Percentiles rank a stretch among this genome's conserved stretches.
Conservation (phyloP, 2,888 invertebrate species). For the Erebia palarica region DNA sequence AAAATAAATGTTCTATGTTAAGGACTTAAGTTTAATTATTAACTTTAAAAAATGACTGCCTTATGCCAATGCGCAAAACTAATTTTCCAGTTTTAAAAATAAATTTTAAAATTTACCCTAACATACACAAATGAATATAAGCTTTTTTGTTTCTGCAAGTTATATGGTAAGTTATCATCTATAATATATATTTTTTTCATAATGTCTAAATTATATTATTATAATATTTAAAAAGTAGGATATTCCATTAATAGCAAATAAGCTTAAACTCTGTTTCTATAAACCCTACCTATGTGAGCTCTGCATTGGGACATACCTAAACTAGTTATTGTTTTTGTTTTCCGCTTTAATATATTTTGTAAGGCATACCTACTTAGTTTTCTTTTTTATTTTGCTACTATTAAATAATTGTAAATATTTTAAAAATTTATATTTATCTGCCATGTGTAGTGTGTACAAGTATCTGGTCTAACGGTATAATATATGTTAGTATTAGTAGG, state of each 20-base stretch:
- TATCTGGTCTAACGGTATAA: too few relatives aligned
- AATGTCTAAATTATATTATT: too few relatives aligned
- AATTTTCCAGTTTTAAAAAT: too few relatives aligned
- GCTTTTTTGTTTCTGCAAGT: too few relatives aligned
- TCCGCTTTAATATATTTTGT: conserved; percentile 16
- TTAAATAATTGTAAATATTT: background rate
- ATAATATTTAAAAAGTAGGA: too few relatives aligned
- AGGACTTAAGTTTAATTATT: background rate
- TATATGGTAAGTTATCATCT: too few relatives aligned
- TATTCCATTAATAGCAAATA: background rate
- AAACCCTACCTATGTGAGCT: conserved; percentile 30
- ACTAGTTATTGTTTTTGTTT: background rate
- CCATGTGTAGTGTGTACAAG: background rate
- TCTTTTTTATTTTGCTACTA: conserved; percentile 2
- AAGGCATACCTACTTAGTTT: background rate
- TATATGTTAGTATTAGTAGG: too few relatives aligned
- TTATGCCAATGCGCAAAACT: too few relatives aligned
- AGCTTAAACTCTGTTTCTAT: background rate
- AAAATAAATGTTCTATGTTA: too few relatives aligned
- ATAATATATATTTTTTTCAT: too few relatives aligned
- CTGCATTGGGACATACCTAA: conserved; percentile 36
- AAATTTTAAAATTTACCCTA: too few relatives aligned
- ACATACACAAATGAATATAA: too few relatives aligned
- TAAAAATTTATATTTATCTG: background rate
- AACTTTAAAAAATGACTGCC: background rate